Evolutionary conservation across 2,797 vertebrate genomes (phyloP).

Genomic region (Salarias fasciatus): DNA sequence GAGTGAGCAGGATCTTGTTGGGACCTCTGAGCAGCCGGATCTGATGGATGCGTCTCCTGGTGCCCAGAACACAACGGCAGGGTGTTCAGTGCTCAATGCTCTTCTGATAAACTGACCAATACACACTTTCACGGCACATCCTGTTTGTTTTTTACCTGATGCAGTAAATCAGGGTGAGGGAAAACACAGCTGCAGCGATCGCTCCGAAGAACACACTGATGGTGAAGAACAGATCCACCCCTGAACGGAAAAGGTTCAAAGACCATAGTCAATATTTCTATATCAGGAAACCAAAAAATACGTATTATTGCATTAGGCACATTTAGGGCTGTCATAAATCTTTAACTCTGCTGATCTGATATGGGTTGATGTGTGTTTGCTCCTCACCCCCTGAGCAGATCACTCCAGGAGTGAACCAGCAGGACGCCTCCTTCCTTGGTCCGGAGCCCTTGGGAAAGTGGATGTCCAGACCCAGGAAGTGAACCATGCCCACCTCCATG

Average conservation of each 20-base stretch:
- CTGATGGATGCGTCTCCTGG: conserved; percentile 77
- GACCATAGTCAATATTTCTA: no score
- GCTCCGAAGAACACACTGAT: conserved; percentile 48
- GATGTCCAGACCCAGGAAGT: conserved; percentile 79
- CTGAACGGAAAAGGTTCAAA: conserved; percentile 31
- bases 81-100: no score
- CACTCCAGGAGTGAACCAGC: conserved; percentile 84
- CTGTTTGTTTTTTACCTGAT: conserved; percentile 57
- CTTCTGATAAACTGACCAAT: not conserved
- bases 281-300: no score
- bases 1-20: conserved; percentile 82
- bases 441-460: conserved; percentile 79
- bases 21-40: conserved; percentile 76
- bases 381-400: conserved; percentile 83
- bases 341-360: no score
- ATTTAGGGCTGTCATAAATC: no score
- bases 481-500: conserved; percentile 75
- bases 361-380: not conserved
- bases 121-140: not conserved
- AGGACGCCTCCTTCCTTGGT: conserved; percentile 79
- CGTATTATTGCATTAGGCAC: no score
- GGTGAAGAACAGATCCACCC: conserved; percentile 63
- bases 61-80: not conserved
- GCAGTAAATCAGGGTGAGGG: conserved; percentile 44
- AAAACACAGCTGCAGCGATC: conserved; percentile 1